Evolutionary conservation across 1,140 invertebrate species (phyloP), one percentile per base, ranked within the genome.

Genomic region (Zaprionus tsacasi): DNA sequence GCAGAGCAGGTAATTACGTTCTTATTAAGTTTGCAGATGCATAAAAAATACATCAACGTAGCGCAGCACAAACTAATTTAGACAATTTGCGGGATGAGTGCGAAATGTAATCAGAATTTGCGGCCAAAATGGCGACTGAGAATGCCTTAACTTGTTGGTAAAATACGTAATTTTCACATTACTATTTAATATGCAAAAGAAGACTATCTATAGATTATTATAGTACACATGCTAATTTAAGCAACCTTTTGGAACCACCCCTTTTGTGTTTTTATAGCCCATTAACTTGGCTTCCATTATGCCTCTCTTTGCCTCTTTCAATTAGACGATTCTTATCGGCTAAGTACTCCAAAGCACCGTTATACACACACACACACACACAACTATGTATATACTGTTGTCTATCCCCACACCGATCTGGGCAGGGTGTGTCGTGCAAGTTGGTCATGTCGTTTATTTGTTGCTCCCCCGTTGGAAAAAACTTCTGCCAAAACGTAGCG

Each of bases 241-340:
- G 11, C 12, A 43, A 21, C 10, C 13, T 4, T 36, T 58, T 6
- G 21, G 11, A n/a, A 38, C 7, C 11, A 25, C 25, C 11, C 45
- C 36, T 65, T 40, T 30, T 65, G 12, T 30, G n/a, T 55, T 55
- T 43, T 55, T 65, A 36, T 13, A 17, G 25, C 63, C 52, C 52
- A 56, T 65, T 30, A 64, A 25, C 63, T 17, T 17, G 7, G 25
- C 55, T 78, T 65, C 48, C 66, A 63, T 45, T 66, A 61, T 64
- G 70, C 15, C 57, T 58, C 48, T 36, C 54, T 61, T 52, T 77
- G 35, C 21, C 54, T 45, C 55, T 79, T 85, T 85, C 81, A 85
- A 85, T 85, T 85, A 85, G 74, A 78, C 74, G 81, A 85, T 85
- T 65, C 70, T 71, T 85, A 85, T 85, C 81, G 74, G 50, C 57